A percentile compares a stretch with the other conserved stretches of the same genome.
Evolutionary conservation across 2,113 vertebrate species (phyloP).

Genomic region (Cinclus mexicanus): DNA sequence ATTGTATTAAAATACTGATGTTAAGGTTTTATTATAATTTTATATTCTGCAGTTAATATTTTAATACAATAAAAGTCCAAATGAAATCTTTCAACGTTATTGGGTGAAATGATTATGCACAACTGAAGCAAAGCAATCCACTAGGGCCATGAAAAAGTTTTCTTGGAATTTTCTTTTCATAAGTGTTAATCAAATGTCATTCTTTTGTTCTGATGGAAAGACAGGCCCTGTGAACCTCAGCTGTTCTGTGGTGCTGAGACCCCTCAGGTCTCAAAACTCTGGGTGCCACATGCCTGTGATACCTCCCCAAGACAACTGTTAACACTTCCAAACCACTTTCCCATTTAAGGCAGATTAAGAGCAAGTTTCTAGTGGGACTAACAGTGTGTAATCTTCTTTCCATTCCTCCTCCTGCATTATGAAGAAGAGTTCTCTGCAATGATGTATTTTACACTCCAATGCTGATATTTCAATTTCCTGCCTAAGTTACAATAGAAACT

Average conservation of each 20-base stretch:
- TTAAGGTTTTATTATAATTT: conserved; percentile 41
- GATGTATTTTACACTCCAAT: background rate
- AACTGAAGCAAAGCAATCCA: background rate
- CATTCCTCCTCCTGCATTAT: conserved; percentile 5
- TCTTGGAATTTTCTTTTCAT: background rate
- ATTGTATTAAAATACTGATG: conserved; percentile 42
- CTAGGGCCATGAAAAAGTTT: background rate
- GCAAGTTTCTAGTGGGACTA: conserved; percentile 48
- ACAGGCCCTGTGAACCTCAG: background rate
- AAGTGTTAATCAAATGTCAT: background rate
- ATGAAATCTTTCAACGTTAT: background rate
- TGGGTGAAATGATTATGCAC: background rate
- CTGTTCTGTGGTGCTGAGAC: accelerated
- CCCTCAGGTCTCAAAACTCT: background rate
- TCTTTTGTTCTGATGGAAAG: background rate
- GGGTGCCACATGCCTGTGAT: background rate
- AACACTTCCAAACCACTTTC: background rate
- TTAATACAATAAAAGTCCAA: conserved; percentile 45
- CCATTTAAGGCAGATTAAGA: conserved; percentile 55
- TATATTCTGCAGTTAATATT: conserved; percentile 27
- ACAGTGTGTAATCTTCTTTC: conserved; percentile 50
- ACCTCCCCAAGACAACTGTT: background rate
- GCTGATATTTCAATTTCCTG: conserved; percentile 66
- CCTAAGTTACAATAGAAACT: conserved; percentile 56
- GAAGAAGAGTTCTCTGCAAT: conserved; percentile 25